Percentiles rank a stretch among this genome's conserved stretches.
Conservation (phyloP, 2,113 vertebrate species). For the Varanus komodoensis region DNA sequence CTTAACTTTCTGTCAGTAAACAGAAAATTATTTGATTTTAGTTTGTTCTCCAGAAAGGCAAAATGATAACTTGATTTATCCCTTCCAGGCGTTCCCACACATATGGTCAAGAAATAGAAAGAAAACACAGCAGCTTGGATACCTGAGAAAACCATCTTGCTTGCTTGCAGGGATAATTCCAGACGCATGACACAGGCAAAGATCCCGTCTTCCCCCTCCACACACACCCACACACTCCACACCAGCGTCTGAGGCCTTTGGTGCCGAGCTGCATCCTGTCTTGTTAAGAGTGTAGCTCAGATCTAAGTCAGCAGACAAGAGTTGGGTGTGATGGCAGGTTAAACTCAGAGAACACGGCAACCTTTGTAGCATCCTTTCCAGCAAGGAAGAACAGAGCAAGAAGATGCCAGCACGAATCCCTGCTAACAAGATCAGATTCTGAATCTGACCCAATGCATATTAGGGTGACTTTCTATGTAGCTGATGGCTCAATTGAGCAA, state of each 20-base stretch:
- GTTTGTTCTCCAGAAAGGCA: background rate
- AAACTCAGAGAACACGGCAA: background rate
- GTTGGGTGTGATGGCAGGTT: background rate
- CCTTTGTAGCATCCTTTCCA: background rate
- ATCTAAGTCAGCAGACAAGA: background rate
- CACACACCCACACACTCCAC: background rate
- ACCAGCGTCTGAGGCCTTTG: background rate
- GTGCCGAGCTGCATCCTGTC: background rate
- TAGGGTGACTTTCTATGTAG: background rate
- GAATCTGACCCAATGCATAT: background rate
- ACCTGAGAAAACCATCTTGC: background rate
- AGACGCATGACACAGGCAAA: background rate
- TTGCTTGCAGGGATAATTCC: background rate
- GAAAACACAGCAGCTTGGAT: background rate
- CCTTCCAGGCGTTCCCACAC: background rate
- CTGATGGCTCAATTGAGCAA: background rate
- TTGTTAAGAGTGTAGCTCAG: background rate
- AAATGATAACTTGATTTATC: slow-evolving; percentile 3
- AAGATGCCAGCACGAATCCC: background rate
- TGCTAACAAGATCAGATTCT: slow-evolving; percentile 3
- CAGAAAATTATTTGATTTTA: background rate
- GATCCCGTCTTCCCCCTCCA: too few relatives aligned
- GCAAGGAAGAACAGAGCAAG: background rate
- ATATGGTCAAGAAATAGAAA: background rate
- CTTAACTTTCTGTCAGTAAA: background rate